These are phyloP conservation scores for Podarcis lilfordi DNA, from an alignment of 2,797 vertebrate genomes.

Conservation along the genomic window DNA sequence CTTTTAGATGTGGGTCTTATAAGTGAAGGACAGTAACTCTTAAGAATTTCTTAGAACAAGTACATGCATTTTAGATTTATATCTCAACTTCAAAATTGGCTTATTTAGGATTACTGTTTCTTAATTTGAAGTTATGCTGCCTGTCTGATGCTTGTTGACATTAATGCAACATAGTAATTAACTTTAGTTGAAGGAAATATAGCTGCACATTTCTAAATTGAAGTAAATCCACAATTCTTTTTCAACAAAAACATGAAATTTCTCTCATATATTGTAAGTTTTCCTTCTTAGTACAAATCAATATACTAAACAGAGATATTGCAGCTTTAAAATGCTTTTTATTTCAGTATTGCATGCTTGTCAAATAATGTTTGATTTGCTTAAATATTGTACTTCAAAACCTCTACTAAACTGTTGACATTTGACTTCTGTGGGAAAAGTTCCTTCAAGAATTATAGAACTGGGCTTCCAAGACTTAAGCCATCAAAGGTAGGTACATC, in stretches of 20 bases:
- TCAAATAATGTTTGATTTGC: slow-evolving; percentile 78
- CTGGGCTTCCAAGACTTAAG: slow-evolving; percentile 90
- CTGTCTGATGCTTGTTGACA: background rate
- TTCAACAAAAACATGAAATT: slow-evolving; percentile 32
- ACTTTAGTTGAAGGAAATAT: background rate
- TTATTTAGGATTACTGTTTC: background rate
- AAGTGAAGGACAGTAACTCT: slow-evolving; percentile 53
- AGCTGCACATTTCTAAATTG: background rate
- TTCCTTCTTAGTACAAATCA: background rate
- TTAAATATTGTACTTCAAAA: slow-evolving; percentile 81
- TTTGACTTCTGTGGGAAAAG: slow-evolving; percentile 92
- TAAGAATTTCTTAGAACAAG: slow-evolving; percentile 47
- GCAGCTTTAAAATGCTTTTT: slow-evolving; percentile 81
- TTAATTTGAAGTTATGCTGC: slow-evolving; percentile 38
- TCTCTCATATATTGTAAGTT: slow-evolving; percentile 16
- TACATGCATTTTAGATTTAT: slow-evolving; percentile 37
- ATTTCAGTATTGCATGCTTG: slow-evolving; percentile 80
- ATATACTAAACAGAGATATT: slow-evolving; percentile 70
- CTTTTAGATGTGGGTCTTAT: background rate
- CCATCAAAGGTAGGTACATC: slow-evolving; percentile 90
- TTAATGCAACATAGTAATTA: slow-evolving; percentile 37
- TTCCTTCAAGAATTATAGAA: slow-evolving; percentile 89
- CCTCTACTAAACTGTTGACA: slow-evolving; percentile 95
- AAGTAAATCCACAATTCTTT: slow-evolving; percentile 9
- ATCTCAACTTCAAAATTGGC: slow-evolving; percentile 45